These are phyloP conservation scores for Dissostichus mawsoni DNA, from an alignment of 2,113 vertebrate species.

Conservation along the genomic window DNA sequence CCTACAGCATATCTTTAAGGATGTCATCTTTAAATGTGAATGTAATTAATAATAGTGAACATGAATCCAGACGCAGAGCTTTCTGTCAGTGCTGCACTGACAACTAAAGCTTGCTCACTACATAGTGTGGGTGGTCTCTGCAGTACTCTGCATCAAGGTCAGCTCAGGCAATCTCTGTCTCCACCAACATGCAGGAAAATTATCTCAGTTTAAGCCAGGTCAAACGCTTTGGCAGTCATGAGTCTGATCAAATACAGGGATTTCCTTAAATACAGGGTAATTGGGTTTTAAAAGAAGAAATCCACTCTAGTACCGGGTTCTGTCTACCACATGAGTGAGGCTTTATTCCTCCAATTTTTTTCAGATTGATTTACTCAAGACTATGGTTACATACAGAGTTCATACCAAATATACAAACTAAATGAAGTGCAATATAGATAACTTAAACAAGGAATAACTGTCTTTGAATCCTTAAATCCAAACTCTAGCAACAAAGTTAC, in stretches of 20 bases:
- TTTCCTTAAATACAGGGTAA: slow-evolving; percentile 20
- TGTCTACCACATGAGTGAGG: not conserved
- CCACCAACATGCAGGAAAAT: slow-evolving; percentile 41
- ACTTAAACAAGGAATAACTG: not conserved
- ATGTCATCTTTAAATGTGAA: not conserved
- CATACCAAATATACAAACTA: not conserved
- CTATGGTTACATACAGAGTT: not conserved
- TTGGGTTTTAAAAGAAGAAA: slow-evolving; percentile 9
- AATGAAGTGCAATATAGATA: not conserved
- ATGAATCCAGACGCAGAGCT: not conserved
- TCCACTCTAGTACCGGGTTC: not conserved
- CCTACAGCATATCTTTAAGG: not conserved
- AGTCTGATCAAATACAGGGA: slow-evolving; percentile 32
- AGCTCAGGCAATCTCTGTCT: slow-evolving; percentile 28
- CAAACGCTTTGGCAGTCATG: slow-evolving; percentile 24
- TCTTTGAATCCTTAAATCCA: not conserved
- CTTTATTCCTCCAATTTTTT: not conserved
- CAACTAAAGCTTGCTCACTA: slow-evolving; percentile 9
- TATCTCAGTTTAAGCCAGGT: slow-evolving; percentile 47
- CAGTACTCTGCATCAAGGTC: slow-evolving; percentile 52
- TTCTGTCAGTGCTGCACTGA: slow-evolving; percentile 6
- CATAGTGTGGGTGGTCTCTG: slow-evolving; percentile 39
- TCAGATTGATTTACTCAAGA: not conserved
- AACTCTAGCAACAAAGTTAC: not conserved
- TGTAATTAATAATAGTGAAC: not conserved